These are phyloP conservation scores for Rousettus leschenaultii DNA, from an alignment of 2,113 vertebrate species.

Conservation along the genomic window DNA sequence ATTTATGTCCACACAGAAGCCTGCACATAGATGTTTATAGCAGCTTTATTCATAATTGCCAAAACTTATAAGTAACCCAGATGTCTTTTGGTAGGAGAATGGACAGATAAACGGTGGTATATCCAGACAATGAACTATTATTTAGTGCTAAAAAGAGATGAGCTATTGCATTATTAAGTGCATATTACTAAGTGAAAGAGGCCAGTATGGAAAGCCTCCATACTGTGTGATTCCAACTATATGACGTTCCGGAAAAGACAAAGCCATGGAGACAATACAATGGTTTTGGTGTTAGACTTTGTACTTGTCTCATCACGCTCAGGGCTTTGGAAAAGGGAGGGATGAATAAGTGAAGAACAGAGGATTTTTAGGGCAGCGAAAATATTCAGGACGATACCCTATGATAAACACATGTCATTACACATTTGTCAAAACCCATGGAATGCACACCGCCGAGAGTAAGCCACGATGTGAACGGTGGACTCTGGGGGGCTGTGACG, in stretches of 20 bases:
- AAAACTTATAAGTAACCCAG: background rate
- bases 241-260: background rate
- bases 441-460: background rate
- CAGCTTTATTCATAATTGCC: background rate
- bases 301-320: too few species aligned
- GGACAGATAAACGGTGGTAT: background rate
- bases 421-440: background rate
- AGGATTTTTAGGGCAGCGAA: background rate
- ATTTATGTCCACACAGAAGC: background rate
- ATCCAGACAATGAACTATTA: background rate
- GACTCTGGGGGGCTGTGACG: background rate
- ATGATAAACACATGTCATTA: background rate
- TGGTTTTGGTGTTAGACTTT: too few species aligned
- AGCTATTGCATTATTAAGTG: background rate
- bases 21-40: background rate
- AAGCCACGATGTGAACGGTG: background rate
- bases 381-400: background rate
- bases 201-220: background rate
- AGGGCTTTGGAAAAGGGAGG: background rate
- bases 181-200: background rate
- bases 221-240: background rate
- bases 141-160: background rate
- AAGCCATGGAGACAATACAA: background rate
- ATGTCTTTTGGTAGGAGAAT: background rate
- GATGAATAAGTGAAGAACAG: background rate